Evolutionary conservation across 1,140 invertebrate genomes (phyloP).

Genomic region (Ganaspis sp.): DNA sequence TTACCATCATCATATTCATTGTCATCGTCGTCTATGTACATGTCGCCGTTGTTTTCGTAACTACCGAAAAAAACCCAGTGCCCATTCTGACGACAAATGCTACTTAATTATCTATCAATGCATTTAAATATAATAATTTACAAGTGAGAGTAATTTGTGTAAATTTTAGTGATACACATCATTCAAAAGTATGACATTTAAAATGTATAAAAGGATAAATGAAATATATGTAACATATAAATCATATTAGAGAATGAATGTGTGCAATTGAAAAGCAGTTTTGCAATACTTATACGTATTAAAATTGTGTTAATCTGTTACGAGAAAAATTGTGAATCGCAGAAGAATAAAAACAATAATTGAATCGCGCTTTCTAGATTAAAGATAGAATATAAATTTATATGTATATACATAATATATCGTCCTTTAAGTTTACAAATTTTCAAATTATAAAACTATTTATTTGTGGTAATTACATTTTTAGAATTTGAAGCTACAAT

Average conservation of each 20-base stretch:
- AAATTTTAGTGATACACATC: conserved; percentile 2
- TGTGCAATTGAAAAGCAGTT: conserved; percentile 5
- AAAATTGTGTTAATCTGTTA: neutral
- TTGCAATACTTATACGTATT: neutral
- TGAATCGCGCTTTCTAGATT: neutral
- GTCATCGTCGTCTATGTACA: neutral
- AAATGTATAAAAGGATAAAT: conserved; percentile 15
- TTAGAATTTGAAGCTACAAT: neutral
- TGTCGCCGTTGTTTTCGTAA: neutral
- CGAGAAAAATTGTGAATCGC: neutral
- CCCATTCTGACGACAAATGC: neutral
- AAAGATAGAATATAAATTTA: neutral
- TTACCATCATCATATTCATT: too few relatives aligned
- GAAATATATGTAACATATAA: neutral
- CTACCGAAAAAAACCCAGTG: neutral
- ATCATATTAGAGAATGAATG: neutral
- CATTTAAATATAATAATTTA: conserved; percentile 6
- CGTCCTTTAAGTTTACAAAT: neutral
- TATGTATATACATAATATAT: neutral
- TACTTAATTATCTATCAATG: conserved; percentile 9
- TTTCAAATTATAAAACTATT: conserved; percentile 1
- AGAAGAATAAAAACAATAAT: neutral
- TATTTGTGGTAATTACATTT: neutral
- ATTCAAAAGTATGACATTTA: neutral
- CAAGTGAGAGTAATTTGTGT: neutral